phyloP scores from a whole-genome alignment of 2,113 vertebrate species.

The Calonectris borealis region DNA sequence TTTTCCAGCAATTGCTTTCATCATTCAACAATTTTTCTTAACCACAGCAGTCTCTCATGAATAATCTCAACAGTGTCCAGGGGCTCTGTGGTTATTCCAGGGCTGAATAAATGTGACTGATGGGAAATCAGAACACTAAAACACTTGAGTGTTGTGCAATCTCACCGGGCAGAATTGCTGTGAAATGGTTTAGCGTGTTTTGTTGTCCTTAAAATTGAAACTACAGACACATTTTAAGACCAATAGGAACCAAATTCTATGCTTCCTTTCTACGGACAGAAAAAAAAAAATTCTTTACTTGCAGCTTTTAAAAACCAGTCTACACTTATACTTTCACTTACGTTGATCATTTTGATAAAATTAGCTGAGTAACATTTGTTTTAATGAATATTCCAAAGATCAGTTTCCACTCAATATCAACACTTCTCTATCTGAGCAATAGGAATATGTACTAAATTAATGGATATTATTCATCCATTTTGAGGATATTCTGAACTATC shows the following conservation, averaged over 20 bases:
- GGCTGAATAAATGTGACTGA: conserved; percentile 21
- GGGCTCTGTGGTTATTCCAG: not conserved
- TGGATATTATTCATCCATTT: not conserved
- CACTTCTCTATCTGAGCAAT: not conserved
- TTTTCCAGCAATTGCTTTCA: conserved; percentile 1
- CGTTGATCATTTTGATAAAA: not conserved
- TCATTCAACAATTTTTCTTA: conserved; percentile 16
- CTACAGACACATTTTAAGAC: not conserved
- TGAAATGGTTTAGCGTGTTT: conserved; percentile 28
- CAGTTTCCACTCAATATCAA: not conserved
- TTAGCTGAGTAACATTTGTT: not conserved
- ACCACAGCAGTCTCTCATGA: conserved; percentile 11
- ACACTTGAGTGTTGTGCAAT: not conserved
- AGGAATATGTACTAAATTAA: not conserved
- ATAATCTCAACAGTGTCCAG: conserved; percentile 5
- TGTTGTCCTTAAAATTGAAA: conserved; percentile 16
- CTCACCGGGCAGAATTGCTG: not conserved
- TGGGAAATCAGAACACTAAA: conserved; percentile 31
- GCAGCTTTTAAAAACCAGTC: not conserved
- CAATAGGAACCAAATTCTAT: not conserved
- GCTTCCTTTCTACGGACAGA: not conserved
- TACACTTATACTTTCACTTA: not conserved
- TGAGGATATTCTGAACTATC: not conserved
- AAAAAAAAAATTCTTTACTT: not conserved
- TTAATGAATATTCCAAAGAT: not conserved